Conservation (phyloP, 2,797 vertebrate genomes). For the Hemitrygon akajei region DNA sequence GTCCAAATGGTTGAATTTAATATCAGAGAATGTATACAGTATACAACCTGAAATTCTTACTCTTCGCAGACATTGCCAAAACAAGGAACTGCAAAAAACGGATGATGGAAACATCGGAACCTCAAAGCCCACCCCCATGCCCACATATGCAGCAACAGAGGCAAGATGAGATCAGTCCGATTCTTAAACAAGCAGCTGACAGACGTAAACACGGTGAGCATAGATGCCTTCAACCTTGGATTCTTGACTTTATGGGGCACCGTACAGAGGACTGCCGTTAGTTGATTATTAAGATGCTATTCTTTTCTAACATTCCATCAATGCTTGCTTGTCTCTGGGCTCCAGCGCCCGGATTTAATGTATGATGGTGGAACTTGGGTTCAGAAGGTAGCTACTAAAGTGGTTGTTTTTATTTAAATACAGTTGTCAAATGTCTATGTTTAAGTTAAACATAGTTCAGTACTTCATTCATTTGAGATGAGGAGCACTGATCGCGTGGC, state of each 20-base stretch:
- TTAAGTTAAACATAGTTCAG: background rate
- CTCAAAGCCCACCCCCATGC: no score
- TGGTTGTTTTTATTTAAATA: conserved; percentile 45
- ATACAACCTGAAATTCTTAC: no score
- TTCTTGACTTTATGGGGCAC: background rate
- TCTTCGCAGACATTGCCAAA: no score
- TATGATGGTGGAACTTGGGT: background rate
- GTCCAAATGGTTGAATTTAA: no score
- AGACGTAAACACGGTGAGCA: no score
- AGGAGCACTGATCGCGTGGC: no score
- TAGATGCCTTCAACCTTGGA: no score
- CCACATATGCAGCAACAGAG: no score
- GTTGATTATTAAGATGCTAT: background rate
- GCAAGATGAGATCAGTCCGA: background rate
- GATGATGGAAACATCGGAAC: no score
- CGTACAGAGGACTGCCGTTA: background rate
- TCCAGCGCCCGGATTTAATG: background rate
- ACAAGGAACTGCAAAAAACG: no score
- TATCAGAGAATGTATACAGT: no score
- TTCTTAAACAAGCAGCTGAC: background rate
- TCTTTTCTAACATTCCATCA: background rate
- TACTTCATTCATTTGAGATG: background rate
- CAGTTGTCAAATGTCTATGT: conserved; percentile 61
- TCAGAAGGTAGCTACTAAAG: no score
- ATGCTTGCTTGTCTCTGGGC: background rate